Evolutionary conservation across 1,140 invertebrate genomes (phyloP), one percentile per base, ranked within the genome.

Genomic region (Pachypsylla venusta): DNA sequence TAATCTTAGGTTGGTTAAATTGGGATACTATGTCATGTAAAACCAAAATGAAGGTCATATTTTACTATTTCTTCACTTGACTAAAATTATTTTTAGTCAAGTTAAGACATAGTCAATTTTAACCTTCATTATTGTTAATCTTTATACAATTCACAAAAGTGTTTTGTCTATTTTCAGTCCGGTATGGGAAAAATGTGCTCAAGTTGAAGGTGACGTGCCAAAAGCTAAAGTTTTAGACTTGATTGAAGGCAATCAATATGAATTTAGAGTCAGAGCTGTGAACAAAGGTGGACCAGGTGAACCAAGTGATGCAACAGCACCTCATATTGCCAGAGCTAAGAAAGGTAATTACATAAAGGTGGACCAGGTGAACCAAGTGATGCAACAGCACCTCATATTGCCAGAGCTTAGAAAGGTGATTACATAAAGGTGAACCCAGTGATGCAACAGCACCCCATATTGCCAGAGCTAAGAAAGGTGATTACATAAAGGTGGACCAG

Each of bases 251-350:
- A 87, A 87, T 60, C 83, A 82, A 19, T 93, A 93, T 65, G 88
- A 98, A 74, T 99, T 99, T 81, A 78, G 96, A 27, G 84, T 99
- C 1, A 76, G 83, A 53, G 94, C 95, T 14, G 81, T 93, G 0
- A 98, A 98, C 69, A 95, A 95, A 70, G 93, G 89, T 25, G 95
- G 95, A 27, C 83, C 84, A 39, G 88, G 93, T 54, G 84, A 86
- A 68, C 87, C 96, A 0, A 94, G 90, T 62, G 86, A 94, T 64
- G 78, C 88, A 1, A 93, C 93, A 2, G 82, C 81, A 61, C 81
- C 89, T 2, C 91, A 97, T 67, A 74, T 87, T 62, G 94, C 94
- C 10, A 82, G 93, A 69, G 85, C 93, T 22, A 94, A 91, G 71
- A 93, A 93, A 69, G 73, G 87, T 82, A 73, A 79, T n/a, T n/a